Evolutionary conservation across 2,888 invertebrate genomes (phyloP).

Genomic region (Agrochola lychnidis): DNA sequence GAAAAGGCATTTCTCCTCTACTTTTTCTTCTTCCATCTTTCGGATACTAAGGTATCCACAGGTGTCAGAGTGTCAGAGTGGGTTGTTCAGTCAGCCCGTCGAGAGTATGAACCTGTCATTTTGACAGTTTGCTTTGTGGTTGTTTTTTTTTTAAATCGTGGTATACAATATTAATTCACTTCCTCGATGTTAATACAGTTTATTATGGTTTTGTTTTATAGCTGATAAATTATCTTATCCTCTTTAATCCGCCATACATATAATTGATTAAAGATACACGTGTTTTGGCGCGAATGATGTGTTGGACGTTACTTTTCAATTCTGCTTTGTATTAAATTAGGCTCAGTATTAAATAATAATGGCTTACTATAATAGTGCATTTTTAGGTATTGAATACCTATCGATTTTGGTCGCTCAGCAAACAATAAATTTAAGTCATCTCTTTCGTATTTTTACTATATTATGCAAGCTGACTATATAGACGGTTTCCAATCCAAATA

Average conservation of each 20-base stretch:
- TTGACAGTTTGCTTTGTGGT: not conserved
- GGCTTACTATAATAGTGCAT: not conserved
- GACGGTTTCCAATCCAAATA: too few species aligned
- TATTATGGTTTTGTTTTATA: constrained; percentile 23
- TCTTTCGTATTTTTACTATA: not conserved
- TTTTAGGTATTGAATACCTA: not conserved
- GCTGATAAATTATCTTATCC: constrained; percentile 20
- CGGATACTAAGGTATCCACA: not conserved
- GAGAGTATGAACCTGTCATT: not conserved
- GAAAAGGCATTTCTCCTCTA: not conserved
- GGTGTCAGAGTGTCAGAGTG: not conserved
- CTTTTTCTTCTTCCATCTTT: not conserved
- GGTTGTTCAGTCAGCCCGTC: not conserved
- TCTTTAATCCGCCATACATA: constrained; percentile 15
- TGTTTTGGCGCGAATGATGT: constrained; percentile 5
- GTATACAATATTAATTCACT: constrained; percentile 2
- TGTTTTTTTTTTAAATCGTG: not conserved
- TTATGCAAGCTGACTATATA: too few species aligned
- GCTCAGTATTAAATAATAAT: not conserved
- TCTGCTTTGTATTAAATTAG: not conserved
- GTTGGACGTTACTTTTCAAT: not conserved
- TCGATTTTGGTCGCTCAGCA: not conserved
- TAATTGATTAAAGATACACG: constrained; percentile 11
- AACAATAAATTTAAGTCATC: not conserved
- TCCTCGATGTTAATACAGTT: not conserved